These are phyloP conservation scores for Leptonema lineaticorne DNA, from an alignment of 1,140 invertebrate species.

Conservation along the genomic window DNA sequence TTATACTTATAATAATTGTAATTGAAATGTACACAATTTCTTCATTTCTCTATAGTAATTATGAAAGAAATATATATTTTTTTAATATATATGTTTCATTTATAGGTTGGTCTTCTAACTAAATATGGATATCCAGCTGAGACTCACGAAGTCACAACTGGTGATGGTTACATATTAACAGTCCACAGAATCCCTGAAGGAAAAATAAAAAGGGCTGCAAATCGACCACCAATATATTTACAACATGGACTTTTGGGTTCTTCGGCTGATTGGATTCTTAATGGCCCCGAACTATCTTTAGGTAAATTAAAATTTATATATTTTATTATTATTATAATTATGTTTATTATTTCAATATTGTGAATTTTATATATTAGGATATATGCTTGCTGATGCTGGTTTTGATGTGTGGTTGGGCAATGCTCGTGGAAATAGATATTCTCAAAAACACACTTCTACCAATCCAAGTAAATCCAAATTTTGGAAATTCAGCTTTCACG, in stretches of 20 bases:
- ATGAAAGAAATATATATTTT: neutral
- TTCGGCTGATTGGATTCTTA: conserved; percentile 64
- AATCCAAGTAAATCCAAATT: conserved; percentile 47
- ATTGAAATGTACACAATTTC: no score
- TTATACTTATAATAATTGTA: neutral
- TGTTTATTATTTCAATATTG: neutral
- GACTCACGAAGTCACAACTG: conserved; percentile 53
- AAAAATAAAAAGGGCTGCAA: neutral
- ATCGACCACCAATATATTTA: conserved; percentile 52
- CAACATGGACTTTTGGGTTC: conserved; percentile 68
- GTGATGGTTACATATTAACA: conserved; percentile 58
- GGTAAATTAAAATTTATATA: no score
- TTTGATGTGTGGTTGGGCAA: conserved; percentile 76
- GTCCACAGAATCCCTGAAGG: conserved; percentile 47
- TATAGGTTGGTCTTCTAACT: conserved; percentile 45
- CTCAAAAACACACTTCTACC: conserved; percentile 55
- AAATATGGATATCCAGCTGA: conserved; percentile 64
- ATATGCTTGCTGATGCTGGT: conserved; percentile 60
- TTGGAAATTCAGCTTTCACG: conserved; percentile 65
- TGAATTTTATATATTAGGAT: conserved; percentile 49
- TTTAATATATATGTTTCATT: neutral
- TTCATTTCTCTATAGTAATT: neutral
- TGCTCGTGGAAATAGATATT: conserved; percentile 67
- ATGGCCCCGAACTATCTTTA: conserved; percentile 57
- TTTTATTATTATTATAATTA: no score